A percentile compares a stretch with the other conserved stretches of the same genome.
Evolutionary conservation across 2,888 invertebrate species (phyloP).

Genomic region (Bombylius major): DNA sequence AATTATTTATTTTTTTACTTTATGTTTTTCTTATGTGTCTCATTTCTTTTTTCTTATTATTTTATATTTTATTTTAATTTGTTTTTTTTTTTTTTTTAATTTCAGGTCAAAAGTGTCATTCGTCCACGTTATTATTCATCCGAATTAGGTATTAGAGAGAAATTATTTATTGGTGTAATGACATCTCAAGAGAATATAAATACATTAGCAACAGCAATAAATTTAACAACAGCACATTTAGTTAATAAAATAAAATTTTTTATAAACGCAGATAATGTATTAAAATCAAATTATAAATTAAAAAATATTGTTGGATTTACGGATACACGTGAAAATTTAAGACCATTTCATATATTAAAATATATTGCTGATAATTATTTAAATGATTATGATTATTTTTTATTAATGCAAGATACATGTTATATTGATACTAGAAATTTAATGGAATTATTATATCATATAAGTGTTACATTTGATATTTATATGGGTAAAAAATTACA

Average conservation of each 20-base stretch:
- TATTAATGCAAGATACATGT: conserved; percentile 70
- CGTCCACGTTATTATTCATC: conserved; percentile 90
- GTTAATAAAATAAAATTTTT: conserved; percentile 77
- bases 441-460: conserved; percentile 53
- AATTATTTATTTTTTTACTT: background rate
- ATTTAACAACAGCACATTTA: conserved; percentile 72
- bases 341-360: conserved; percentile 78
- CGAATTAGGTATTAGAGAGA: conserved; percentile 84
- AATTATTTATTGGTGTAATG: conserved; percentile 75
- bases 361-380: conserved; percentile 81
- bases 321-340: conserved; percentile 58
- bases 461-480: conserved; percentile 75
- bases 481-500: conserved; percentile 56
- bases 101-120: conserved; percentile 47
- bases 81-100: conserved; percentile 11
- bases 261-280: conserved; percentile 45
- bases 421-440: conserved; percentile 74
- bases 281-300: conserved; percentile 41
- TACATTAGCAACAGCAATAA: conserved; percentile 67
- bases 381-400: conserved; percentile 87
- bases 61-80: too few species aligned
- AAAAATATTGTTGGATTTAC: conserved; percentile 79
- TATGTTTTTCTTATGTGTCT: background rate
- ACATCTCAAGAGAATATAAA: conserved; percentile 61
- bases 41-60: background rate